Evolutionary conservation across 1,140 invertebrate species (phyloP), one percentile per base, ranked within the genome.

Genomic region (Drosophila elegans): DNA sequence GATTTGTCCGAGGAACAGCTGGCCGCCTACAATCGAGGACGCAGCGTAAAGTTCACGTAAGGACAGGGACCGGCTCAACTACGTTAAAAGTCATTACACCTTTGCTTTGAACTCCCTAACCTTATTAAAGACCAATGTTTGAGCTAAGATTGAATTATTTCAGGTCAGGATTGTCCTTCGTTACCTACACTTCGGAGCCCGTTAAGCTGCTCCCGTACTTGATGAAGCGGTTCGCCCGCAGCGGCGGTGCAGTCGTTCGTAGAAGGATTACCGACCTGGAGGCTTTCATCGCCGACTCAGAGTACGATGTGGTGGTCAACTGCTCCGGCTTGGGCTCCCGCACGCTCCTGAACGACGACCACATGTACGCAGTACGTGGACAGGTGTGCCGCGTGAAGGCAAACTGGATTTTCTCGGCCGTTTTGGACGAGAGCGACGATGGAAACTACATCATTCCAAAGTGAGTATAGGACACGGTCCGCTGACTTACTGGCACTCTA

Each of bases 391-490:
- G 94, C 73, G 95, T 95, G 4, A 91, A 93, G 68, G 96, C 95
- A 16, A 94, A 95, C 11, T 95, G 95, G 95, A 82, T 95, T 5
- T 95, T 94, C 74, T 91, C 94, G 27, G 92, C 84, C 10, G 77
- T 95, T 12, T 67, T 95, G 6, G 94, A 94, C 59, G 93, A 94
- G 25, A 93, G 93, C 27, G 93, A 94, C 51, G 92, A 94, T 61
- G 94, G 94, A 52, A 93, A 95, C 91, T 96, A 96, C 77, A 94
- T 97, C 29, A 95, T 97, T 84, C 95, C 96, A 32, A 96, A 97
- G 96, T 96, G 94, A 56, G 69, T 78, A 27, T 11, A 0, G 6
- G 4, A 0, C 4, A 25, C 5, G 0, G n/a, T 3, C 2, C 9
- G 7, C 4, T 10, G 2, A 0, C 5, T 11, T 7, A 2, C 9